These are phyloP conservation scores for Toxotes chatareus DNA, from an alignment of 2,113 vertebrate species.

Conservation along the genomic window DNA sequence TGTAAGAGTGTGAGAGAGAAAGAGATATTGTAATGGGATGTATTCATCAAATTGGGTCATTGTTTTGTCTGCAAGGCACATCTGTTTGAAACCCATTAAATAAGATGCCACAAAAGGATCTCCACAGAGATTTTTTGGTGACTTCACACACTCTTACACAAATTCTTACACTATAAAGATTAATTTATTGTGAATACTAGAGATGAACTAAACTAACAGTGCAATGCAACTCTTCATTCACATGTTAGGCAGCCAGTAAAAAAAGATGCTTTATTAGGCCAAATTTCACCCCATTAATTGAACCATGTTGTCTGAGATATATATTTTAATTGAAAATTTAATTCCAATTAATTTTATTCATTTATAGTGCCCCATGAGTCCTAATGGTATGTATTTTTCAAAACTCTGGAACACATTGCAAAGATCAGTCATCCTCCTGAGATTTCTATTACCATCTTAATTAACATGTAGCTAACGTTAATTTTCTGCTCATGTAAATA, in stretches of 20 bases:
- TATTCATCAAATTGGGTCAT: conserved; percentile 30
- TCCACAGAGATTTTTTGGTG: background rate
- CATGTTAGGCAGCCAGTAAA: background rate
- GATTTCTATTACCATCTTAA: background rate
- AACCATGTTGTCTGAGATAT: background rate
- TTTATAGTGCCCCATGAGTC: background rate
- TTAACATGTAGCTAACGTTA: background rate
- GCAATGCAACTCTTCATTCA: background rate
- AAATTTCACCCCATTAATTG: background rate
- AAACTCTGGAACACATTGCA: background rate
- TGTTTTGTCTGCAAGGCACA: conserved; percentile 20
- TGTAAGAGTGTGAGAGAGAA: background rate
- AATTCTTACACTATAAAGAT: background rate
- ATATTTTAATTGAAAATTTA: background rate
- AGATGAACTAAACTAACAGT: background rate
- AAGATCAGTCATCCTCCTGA: background rate
- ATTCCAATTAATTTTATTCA: background rate
- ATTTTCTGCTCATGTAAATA: conserved; percentile 12
- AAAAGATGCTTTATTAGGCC: background rate
- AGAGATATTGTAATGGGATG: conserved; percentile 4
- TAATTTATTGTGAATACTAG: background rate
- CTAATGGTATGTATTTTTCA: background rate
- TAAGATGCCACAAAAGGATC: background rate
- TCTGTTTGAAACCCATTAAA: conserved; percentile 9
- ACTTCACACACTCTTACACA: background rate